These are phyloP conservation scores for Peromyscus californicus DNA, from an alignment of 2,113 vertebrate genomes.

Conservation along the genomic window DNA sequence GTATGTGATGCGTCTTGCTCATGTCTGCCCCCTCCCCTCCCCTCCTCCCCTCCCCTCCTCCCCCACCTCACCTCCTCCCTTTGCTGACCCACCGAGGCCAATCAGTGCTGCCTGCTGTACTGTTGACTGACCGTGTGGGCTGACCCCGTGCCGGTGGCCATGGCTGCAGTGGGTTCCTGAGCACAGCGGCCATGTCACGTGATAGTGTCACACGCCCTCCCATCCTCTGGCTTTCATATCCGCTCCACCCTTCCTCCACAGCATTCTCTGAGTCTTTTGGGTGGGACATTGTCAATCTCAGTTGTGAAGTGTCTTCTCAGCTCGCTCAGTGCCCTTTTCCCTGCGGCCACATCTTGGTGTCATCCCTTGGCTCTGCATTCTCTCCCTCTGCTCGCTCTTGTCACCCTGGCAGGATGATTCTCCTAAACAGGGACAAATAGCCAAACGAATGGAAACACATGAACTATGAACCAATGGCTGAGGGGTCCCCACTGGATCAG, in stretches of 20 bases:
- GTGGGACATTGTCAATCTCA: not conserved
- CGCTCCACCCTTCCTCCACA: too few relatives aligned
- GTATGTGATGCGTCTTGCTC: not conserved
- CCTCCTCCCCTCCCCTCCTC: not conserved
- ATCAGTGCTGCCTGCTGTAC: too few relatives aligned
- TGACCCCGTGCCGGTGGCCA: not conserved
- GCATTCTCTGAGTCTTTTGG: not conserved
- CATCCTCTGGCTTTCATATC: too few relatives aligned
- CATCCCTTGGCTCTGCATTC: rapidly evolving
- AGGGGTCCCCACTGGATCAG: too few relatives aligned
- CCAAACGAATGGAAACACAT: too few relatives aligned
- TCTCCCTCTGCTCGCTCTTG: not conserved
- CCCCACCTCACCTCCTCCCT: not conserved
- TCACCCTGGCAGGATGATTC: not conserved
- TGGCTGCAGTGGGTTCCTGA: not conserved
- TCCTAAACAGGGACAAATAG: too few relatives aligned
- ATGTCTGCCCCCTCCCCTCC: not conserved
- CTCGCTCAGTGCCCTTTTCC: rapidly evolving
- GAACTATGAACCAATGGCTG: too few relatives aligned
- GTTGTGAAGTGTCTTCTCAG: not conserved
- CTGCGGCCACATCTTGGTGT: rapidly evolving
- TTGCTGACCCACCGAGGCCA: not conserved
- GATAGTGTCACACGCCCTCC: not conserved
- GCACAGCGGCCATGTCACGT: not conserved
- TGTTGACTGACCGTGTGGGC: not conserved